Conservation (phyloP, 2,797 vertebrate species). For the Sebastes matsubarae region DNA sequence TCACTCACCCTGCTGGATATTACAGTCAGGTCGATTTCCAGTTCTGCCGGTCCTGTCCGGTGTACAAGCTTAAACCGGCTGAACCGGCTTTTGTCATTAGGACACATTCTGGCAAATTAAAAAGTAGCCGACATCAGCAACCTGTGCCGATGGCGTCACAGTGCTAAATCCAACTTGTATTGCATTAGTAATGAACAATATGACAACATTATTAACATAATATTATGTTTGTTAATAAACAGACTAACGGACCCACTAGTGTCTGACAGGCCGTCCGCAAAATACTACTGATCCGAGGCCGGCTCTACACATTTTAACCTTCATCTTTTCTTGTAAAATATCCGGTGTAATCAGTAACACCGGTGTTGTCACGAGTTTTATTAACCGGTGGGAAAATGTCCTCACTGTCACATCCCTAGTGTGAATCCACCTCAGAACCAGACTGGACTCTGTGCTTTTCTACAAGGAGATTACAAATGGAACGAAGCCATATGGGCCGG, state of each 20-base stretch:
- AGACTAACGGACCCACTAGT: too few relatives aligned
- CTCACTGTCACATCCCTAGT: too few relatives aligned
- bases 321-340: too few relatives aligned
- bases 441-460: background rate
- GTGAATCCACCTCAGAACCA: background rate
- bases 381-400: too few relatives aligned
- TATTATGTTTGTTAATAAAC: too few relatives aligned
- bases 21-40: background rate
- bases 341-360: too few relatives aligned
- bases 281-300: too few relatives aligned
- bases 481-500: background rate
- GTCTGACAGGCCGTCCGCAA: too few relatives aligned
- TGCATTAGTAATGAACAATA: background rate
- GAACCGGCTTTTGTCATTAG: background rate
- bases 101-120: too few relatives aligned
- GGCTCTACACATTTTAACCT: too few relatives aligned
- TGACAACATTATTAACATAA: background rate
- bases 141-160: background rate
- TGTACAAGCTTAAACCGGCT: background rate
- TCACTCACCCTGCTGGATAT: background rate
- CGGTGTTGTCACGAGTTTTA: too few relatives aligned
- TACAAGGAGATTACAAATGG: background rate
- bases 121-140: too few relatives aligned
- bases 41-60: background rate
- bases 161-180: background rate